Evolutionary conservation across 2,797 vertebrate genomes (phyloP).

Genomic region (Tachyglossus aculeatus): DNA sequence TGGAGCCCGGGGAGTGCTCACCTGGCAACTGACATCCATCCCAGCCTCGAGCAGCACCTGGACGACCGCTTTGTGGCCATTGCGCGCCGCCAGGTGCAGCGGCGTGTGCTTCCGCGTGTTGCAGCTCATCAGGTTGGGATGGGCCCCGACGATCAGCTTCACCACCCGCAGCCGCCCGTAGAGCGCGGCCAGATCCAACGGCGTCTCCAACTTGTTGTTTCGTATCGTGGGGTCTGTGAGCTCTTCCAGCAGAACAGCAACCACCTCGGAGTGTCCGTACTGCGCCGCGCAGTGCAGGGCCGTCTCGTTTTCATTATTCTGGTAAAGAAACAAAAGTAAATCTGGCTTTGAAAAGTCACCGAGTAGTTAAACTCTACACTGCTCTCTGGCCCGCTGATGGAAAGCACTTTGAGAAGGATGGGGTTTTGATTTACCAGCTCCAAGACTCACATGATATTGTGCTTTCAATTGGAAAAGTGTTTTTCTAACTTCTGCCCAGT

Average conservation of each 20-base stretch:
- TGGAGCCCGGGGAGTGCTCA: constrained; percentile 67
- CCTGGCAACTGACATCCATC: constrained; percentile 95
- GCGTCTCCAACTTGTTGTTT: constrained; percentile 91
- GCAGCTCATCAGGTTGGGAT: constrained; percentile 92
- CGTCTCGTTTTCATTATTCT: constrained; percentile 94
- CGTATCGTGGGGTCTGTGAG: constrained; percentile 93
- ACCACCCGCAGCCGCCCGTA: constrained; percentile 94
- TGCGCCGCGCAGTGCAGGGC: constrained; percentile 94
- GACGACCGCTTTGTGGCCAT: constrained; percentile 89
- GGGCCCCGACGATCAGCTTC: constrained; percentile 90
- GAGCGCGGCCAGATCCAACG: constrained; percentile 91
- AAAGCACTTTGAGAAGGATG: too few species aligned
- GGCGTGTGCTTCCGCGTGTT: constrained; percentile 89
- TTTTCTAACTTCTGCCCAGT: too few species aligned
- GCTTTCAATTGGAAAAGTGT: too few species aligned
- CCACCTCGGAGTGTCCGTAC: constrained; percentile 94
- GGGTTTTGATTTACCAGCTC: too few species aligned
- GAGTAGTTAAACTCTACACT: not conserved
- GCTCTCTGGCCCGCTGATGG: too few species aligned
- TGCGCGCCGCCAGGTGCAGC: constrained; percentile 92
- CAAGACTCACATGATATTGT: too few species aligned
- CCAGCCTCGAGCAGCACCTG: constrained; percentile 90
- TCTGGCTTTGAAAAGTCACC: constrained; percentile 8
- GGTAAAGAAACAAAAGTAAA: constrained; percentile 58
- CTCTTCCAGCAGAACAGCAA: constrained; percentile 90